Base-by-base conservation (phyloP, 2,888 invertebrate genomes). In the Heliconius sara region DNA sequence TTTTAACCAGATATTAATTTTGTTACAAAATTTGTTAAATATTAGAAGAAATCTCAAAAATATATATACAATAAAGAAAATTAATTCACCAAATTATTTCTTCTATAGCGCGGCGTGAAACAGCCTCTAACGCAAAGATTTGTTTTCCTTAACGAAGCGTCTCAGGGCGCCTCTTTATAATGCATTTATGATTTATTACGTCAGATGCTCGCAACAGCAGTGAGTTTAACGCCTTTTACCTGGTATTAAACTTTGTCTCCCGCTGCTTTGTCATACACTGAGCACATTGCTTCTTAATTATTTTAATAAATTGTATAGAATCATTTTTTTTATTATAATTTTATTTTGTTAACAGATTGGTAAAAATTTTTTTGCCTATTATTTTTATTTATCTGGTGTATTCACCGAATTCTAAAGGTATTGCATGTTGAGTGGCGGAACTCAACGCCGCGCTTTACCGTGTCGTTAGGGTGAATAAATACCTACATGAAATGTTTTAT, bases 141-240 rank as follows among this genome's bases (percentile, higher is more conserved):
- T 92, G 89, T 90, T 92, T 89, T 91, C 86, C 89, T 86, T 92
- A 92, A 91, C 91, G 90, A 91, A 90, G 89, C 88, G 87, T 87
- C 87, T 85, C 83, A 80, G 81, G 84, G 87, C 84, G 87, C 84
- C 86, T 85, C 88, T 86, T 86, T 88, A 89, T 91, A 92, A 92
- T 93, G 90, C 90, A 91, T 88, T 92, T 91, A 90, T 91, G 90
- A 92, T 92, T 91, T 91, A 92, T 92, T 89, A 87, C 90, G 85
- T 88, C 87, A 86, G 88, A 86, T 87, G 88, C 88, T 86, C 79
- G 85, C 85, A 87, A 86, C 87, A 84, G 84, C 84, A 83, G 79
- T 76, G 85, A 87, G 88, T 89, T 90, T 88, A 88, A 88, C 86
- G 79, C 78, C 84, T 84, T 83, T 85, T 84, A 84, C 85, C 84